phyloP scores from a whole-genome alignment of 2,888 invertebrate genomes.

The Orthosia gothica region DNA sequence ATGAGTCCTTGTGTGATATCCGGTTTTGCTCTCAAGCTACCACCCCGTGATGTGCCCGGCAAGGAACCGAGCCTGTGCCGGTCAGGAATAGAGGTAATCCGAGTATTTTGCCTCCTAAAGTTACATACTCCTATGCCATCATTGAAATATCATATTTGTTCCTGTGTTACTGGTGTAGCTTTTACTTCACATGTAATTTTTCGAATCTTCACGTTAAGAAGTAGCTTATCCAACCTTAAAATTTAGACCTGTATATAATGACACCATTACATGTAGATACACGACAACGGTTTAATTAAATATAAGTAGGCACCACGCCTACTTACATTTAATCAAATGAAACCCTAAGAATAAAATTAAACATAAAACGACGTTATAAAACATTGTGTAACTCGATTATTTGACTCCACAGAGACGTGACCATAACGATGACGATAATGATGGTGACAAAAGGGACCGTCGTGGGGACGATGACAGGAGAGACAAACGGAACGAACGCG shows the following conservation, averaged over 20 bases:
- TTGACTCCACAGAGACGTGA: conserved; percentile 40
- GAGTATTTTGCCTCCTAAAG: conserved; percentile 24
- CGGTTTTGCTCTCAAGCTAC: conserved; percentile 62
- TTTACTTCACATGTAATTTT: background rate
- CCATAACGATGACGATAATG: conserved; percentile 10
- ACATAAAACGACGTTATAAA: conserved; percentile 1
- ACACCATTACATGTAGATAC: background rate
- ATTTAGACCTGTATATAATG: background rate
- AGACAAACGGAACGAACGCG: background rate
- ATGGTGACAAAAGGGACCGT: conserved; percentile 13
- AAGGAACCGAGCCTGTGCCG: conserved; percentile 59
- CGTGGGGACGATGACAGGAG: background rate
- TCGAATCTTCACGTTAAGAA: background rate
- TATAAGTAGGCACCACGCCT: too few relatives aligned
- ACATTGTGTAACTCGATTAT: background rate
- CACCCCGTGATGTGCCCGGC: conserved; percentile 58
- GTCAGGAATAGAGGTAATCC: conserved; percentile 47
- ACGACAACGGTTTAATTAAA: background rate
- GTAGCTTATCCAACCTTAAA: background rate
- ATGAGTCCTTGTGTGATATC: conserved; percentile 37
- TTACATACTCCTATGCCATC: background rate
- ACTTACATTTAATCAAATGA: background rate
- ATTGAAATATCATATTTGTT: background rate
- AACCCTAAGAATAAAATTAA: background rate
- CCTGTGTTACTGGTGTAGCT: background rate